Percentiles rank a stretch among this genome's conserved stretches.
Evolutionary conservation across 2,888 invertebrate genomes (phyloP).

Genomic region (Lepidochrysops patricia): DNA sequence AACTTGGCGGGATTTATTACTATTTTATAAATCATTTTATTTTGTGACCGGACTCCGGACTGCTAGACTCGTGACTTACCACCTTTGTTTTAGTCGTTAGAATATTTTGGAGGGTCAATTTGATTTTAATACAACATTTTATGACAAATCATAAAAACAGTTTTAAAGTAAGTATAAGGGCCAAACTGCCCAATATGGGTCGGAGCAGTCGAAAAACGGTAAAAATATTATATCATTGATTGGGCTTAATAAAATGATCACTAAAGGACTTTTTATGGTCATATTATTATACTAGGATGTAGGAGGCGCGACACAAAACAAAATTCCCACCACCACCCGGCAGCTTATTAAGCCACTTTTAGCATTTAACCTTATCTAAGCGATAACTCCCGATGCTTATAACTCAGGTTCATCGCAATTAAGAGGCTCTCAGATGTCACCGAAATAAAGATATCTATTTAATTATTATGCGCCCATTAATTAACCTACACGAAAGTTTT

Average conservation of each 20-base stretch:
- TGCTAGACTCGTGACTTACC: background rate
- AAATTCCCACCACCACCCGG: background rate
- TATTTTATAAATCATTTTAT: background rate
- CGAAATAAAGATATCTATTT: slow-evolving; percentile 32
- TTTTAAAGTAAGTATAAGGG: no score
- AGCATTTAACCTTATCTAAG: background rate
- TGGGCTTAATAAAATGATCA: background rate
- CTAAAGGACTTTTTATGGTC: background rate
- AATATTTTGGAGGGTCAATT: background rate
- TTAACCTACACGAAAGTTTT: slow-evolving; percentile 68
- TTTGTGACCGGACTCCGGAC: background rate
- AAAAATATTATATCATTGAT: no score
- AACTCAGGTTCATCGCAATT: slow-evolving; percentile 11
- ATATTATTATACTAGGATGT: background rate
- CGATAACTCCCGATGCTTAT: background rate
- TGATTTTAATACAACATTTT: no score
- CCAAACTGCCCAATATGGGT: no score
- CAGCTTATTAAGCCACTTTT: background rate
- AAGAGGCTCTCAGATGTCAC: slow-evolving; percentile 16
- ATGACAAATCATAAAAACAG: no score
- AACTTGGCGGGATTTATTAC: background rate
- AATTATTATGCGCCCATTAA: slow-evolving; percentile 55
- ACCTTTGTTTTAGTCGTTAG: background rate
- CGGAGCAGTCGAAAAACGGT: no score
- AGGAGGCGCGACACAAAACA: background rate